Base-by-base conservation (phyloP, 2,888 invertebrate genomes). In the Poecilus cupreus region DNA sequence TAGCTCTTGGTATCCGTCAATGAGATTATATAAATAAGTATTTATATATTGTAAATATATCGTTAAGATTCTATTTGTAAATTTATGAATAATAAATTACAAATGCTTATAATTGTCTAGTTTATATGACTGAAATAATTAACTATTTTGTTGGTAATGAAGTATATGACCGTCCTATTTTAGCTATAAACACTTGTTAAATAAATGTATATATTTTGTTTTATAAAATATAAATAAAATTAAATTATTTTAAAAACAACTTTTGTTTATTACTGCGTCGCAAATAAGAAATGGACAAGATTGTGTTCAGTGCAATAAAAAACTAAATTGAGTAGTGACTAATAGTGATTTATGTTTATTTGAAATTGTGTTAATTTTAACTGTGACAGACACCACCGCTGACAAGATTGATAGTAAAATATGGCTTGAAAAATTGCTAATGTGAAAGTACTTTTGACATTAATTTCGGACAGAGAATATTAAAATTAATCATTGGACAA, bases 321-420 rank as follows among this genome's bases (percentile, higher is more conserved):
- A 43, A 22, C 54, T 54, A 54, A 54, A 10, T 54, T 22, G 22
- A 54, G 22, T 8, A 37, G 22, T 68, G 64, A 37, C 16, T 51
- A 74, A 51, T 26, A 46, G 51, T 74, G 26, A 49, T 74, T 72
- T 46, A 72, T 60, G 26, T 24, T 10, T 26, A n/a, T 24, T 60
- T 3, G 13, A 24, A 26, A 60, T 26, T 11, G 60, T 3, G 60
- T 26, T 60, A 24, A 60, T 72, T 70, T 70, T 13, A 70, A 39
- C 8, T 64, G 24, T 51, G 74, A 49, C 74, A 24, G 64, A 16
- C 64, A 3, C 16, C 13, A 32, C 32, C 4, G 32, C 68, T 72
- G 39, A 24, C 46, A 72, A 72, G 72, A 72, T 72, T 72, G 72
- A 72, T 72, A 24, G 72, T 60, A 60, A 60, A 64, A 64, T 64